Evolutionary conservation across 2,888 invertebrate species (phyloP), one percentile per base, ranked within the genome.

Genomic region (Pyrrhia umbra): DNA sequence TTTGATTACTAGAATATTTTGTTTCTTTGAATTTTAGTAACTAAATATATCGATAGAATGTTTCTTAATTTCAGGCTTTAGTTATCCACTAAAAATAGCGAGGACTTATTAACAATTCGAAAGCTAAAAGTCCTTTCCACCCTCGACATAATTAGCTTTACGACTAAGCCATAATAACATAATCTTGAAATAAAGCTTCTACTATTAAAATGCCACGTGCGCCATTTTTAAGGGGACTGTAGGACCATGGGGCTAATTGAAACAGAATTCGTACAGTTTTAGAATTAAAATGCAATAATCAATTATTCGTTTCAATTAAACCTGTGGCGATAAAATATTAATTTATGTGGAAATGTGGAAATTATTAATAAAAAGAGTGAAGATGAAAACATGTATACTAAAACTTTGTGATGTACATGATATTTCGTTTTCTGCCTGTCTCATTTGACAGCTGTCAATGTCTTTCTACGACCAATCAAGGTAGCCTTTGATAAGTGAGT

Each of bases 141-240:
- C 73, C 42, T 62, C 43, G 68, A 68, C 54, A 67, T 68, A 57
- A 60, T 68, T 78, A 82, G 81, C 63, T 80, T 78, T 80, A 77
- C 63, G 65, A 61, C 47, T 64, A 75, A 72, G 83, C 82, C 83
- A 81, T 82, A 83, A 75, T 81, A 78, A 60, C 62, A 49, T 75
- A 61, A 57, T 42, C 40, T 73, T 66, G 54, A 71, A 68, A 69
- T 63, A 62, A 66, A 67, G 64, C 50, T 67, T 68, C 52, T 60
- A 54, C 43, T 56, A 49, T 63, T 45, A 52, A 60, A 69, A 59
- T 60, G 64, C 50, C 46, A 67, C 49, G 47, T 50, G 50, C 62
- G 63, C 58, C 54, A 63, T 50, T 63, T 51, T 46, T 45, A 61
- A 49, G 10, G 18, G 47, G 16, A 2, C 15, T 43, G 5, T 58